Evolutionary conservation across 2,797 vertebrate genomes (phyloP).

Genomic region (Crocodylus rhombifer): DNA sequence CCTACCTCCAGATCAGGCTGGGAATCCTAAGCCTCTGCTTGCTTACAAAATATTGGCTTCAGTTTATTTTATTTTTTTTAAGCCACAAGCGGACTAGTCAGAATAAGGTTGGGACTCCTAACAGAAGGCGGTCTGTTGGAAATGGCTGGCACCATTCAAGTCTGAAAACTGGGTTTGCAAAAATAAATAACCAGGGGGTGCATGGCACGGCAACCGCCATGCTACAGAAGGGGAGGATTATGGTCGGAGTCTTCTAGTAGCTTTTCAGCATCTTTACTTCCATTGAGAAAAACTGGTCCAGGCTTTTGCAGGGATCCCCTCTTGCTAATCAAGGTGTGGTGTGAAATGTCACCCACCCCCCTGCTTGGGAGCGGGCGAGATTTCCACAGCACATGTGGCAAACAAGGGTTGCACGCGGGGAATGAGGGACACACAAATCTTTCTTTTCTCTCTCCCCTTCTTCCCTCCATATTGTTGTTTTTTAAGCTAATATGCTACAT

Average conservation of each 20-base stretch:
- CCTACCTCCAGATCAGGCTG: constrained; percentile 43
- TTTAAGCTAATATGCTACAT: neutral
- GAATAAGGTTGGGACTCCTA: neutral
- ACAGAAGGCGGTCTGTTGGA: neutral
- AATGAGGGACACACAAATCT: rapidly evolving
- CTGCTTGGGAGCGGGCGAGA: neutral
- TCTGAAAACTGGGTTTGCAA: neutral
- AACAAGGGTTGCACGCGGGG: neutral
- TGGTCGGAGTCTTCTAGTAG: neutral
- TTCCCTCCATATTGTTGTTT: rapidly evolving
- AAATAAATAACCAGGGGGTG: rapidly evolving
- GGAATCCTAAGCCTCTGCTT: constrained; percentile 39
- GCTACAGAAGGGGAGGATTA: neutral
- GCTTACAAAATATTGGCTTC: neutral
- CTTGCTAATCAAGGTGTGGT: neutral
- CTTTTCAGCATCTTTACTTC: neutral
- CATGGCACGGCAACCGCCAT: neutral
- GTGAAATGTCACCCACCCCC: too few relatives aligned
- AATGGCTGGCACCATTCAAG: neutral
- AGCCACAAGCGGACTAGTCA: neutral
- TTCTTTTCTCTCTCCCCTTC: neutral
- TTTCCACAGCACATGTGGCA: neutral
- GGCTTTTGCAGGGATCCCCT: rapidly evolving
- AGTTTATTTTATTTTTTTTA: neutral
- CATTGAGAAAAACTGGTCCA: neutral